These are phyloP conservation scores for Perognathus longimembris DNA, from an alignment of 2,113 vertebrate genomes.

Conservation along the genomic window DNA sequence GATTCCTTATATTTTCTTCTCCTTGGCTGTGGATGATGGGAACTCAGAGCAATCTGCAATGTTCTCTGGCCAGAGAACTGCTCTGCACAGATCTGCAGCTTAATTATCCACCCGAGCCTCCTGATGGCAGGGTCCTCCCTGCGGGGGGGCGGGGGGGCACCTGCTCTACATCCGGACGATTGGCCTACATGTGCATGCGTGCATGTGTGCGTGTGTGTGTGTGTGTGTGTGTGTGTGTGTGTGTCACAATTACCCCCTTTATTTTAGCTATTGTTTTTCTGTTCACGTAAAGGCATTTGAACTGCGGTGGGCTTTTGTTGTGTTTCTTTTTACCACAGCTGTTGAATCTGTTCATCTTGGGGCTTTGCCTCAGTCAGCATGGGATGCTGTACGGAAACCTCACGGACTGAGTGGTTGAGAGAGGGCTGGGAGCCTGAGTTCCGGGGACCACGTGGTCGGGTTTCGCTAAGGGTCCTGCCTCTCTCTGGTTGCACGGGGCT, in stretches of 20 bases:
- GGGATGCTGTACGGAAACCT: no score
- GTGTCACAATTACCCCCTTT: background rate
- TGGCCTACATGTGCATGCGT: background rate
- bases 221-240: background rate
- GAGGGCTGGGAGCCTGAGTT: no score
- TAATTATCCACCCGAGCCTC: background rate
- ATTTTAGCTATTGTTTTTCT: background rate
- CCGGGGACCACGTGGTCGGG: background rate
- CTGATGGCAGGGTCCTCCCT: background rate
- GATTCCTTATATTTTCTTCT: background rate
- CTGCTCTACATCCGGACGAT: background rate
- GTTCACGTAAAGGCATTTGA: conserved; percentile 4
- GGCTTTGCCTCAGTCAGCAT: background rate
- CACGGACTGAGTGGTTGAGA: no score
- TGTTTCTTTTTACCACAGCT: background rate
- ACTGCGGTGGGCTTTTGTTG: background rate
- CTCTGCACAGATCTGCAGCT: background rate
- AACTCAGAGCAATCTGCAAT: background rate
- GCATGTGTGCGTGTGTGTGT: background rate
- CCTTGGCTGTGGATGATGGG: background rate
- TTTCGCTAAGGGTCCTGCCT: no score
- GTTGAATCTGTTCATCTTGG: background rate
- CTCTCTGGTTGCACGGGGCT: background rate
- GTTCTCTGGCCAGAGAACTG: background rate
- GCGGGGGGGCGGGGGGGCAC: background rate